These are phyloP conservation scores for Rallus limicola DNA, from an alignment of 2,113 vertebrate genomes.

Conservation along the genomic window DNA sequence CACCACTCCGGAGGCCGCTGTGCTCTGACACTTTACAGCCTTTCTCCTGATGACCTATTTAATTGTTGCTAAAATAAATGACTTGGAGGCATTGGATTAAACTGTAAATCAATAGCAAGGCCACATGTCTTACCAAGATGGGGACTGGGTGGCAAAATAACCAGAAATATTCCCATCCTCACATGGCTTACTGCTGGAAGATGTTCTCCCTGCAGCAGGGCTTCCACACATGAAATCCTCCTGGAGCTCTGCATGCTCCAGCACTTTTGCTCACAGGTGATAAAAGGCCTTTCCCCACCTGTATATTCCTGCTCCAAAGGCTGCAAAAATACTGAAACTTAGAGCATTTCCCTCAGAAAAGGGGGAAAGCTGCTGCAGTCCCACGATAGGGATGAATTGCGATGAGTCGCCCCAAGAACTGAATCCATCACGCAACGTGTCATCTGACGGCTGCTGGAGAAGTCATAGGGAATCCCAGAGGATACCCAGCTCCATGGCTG, in stretches of 20 bases:
- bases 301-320: not conserved
- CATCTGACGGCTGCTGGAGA: not conserved
- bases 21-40: not conserved
- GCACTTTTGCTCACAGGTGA: not conserved
- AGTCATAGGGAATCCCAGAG: not conserved
- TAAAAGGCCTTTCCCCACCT: not conserved
- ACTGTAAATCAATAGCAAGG: not conserved
- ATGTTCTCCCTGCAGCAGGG: not conserved
- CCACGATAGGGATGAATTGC: fast-evolving
- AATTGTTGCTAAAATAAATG: not conserved
- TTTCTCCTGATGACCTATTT: not conserved
- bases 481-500: not conserved
- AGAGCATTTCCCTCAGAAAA: not conserved
- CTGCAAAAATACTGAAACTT: fast-evolving
- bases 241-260: not conserved
- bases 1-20: fast-evolving
- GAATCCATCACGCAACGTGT: not conserved
- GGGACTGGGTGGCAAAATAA: not conserved
- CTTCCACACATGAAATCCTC: not conserved
- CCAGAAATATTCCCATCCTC: fast-evolving
- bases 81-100: not conserved
- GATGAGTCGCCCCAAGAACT: not conserved
- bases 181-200: not conserved
- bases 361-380: not conserved
- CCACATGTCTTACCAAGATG: fast-evolving